phyloP scores from a whole-genome alignment of 1,140 invertebrate genomes.

The Calephelis nemesis region DNA sequence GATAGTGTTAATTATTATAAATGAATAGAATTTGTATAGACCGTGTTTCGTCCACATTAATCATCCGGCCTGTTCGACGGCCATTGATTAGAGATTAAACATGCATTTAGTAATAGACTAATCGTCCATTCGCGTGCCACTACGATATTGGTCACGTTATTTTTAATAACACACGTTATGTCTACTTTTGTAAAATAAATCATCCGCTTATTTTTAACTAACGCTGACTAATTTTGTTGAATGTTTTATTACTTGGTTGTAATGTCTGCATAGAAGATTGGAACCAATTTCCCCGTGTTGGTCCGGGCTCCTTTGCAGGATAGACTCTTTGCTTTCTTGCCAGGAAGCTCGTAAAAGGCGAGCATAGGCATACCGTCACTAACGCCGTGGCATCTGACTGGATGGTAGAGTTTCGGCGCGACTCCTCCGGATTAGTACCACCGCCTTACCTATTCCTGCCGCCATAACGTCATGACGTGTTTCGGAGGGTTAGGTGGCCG shows the following conservation, averaged over 20 bases:
- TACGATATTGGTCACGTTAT: conserved; percentile 42
- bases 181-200: conserved; percentile 19
- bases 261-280: too few relatives aligned
- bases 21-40: conserved; percentile 30
- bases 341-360: too few relatives aligned
- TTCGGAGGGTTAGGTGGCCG: too few relatives aligned
- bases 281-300: too few relatives aligned
- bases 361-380: too few relatives aligned
- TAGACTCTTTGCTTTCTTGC: too few relatives aligned
- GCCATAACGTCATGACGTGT: too few relatives aligned
- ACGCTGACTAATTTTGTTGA: neutral
- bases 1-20: conserved; percentile 21
- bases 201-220: conserved; percentile 5
- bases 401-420: too few relatives aligned
- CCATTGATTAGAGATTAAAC: conserved; percentile 62
- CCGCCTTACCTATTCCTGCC: too few relatives aligned
- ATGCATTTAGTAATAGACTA: conserved; percentile 61
- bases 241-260: neutral
- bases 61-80: conserved; percentile 52
- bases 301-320: too few relatives aligned
- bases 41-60: conserved; percentile 43
- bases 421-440: too few relatives aligned
- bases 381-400: too few relatives aligned
- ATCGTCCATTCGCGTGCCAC: conserved; percentile 58
- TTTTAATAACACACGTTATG: conserved; percentile 31